These are phyloP conservation scores for Lateolabrax maculatus DNA, from an alignment of 2,797 vertebrate species.

Conservation along the genomic window DNA sequence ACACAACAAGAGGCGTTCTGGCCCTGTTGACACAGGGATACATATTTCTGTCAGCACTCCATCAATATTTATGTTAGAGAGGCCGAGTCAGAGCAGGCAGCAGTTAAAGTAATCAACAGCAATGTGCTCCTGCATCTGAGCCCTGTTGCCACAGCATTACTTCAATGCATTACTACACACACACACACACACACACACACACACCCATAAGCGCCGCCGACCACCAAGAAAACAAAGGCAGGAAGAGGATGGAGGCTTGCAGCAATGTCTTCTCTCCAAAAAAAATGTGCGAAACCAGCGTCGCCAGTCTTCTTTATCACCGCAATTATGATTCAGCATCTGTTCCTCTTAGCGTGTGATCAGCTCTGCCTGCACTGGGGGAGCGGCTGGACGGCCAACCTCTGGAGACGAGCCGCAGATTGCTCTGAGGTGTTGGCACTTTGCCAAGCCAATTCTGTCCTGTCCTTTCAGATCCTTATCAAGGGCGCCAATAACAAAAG, in stretches of 20 bases:
- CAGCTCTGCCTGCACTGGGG: conserved; percentile 38
- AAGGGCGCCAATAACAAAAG: conserved; percentile 78
- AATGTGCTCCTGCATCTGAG: conserved; percentile 60
- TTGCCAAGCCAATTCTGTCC: conserved; percentile 78
- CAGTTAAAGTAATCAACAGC: conserved; percentile 80
- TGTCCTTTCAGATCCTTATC: conserved; percentile 81
- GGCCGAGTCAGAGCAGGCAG: conserved; percentile 66
- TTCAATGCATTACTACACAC: conserved; percentile 40
- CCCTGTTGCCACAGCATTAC: conserved; percentile 46
- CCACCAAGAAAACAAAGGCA: conserved; percentile 42
- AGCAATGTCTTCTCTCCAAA: neutral
- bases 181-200: conserved; percentile 12
- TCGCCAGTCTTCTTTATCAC: conserved; percentile 63
- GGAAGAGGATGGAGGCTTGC: conserved; percentile 52
- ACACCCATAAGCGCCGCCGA: neutral
- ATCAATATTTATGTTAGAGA: conserved; percentile 82
- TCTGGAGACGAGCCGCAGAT: conserved; percentile 67
- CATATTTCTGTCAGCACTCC: conserved; percentile 81
- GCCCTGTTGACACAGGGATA: conserved; percentile 77
- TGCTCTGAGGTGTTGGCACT: conserved; percentile 71
- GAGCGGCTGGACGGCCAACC: conserved; percentile 54
- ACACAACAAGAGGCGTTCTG: conserved; percentile 60
- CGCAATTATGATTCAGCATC: conserved; percentile 80
- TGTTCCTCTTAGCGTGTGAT: conserved; percentile 74
- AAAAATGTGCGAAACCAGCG: conserved; percentile 42